Evolutionary conservation across 1,140 invertebrate species (phyloP), one percentile per base, ranked within the genome.

Genomic region (Zophobas morio): DNA sequence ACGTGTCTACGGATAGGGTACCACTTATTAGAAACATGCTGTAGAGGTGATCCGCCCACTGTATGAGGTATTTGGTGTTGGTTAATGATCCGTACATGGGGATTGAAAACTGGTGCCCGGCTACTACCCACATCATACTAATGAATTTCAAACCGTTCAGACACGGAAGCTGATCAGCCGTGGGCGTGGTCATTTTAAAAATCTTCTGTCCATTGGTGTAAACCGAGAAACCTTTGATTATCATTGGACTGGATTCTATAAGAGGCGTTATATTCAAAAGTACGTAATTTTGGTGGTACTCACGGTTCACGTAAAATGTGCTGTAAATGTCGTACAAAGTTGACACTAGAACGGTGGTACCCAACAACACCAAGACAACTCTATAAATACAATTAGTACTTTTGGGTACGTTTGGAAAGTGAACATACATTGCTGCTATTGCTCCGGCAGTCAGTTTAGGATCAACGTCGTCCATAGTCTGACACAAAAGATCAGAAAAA

Each of bases 1-100:
- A 91, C 1, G 90, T 90, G 78, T 90, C 89, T 46, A 92, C 87
- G 70, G 89, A 66, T 71, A 90, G 76, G 70, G 84, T 79, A 53
- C 84, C 89, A 77, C 87, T 71, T 35, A 83, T 75, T 51, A 89
- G 80, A 77, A 86, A 85, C 76, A 87, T 77, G n/a, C 85, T 81
- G 20, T 81, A 63, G 40, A 79, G 81, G 5, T 83, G 84, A 32
- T 79, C 40, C 0, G 81, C 5, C 84, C 84, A 88, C 87, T 88
- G 74, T 56, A 83, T 40, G 6, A 40, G 6, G n/a, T 70, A 20
- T 57, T 57, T 57, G 4, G 34, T 33, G 34, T 57, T 20, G 34
- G 54, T 35, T 33, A 35, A 0, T 53, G 39, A 37, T 73, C 51
- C 49, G 32, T 6, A 6, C 78, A 6, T 34, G 0, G n/a, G 37